A percentile compares a stretch with the other conserved stretches of the same genome.
Conservation (phyloP, 2,888 invertebrate genomes). For the Melipona bicolor region DNA sequence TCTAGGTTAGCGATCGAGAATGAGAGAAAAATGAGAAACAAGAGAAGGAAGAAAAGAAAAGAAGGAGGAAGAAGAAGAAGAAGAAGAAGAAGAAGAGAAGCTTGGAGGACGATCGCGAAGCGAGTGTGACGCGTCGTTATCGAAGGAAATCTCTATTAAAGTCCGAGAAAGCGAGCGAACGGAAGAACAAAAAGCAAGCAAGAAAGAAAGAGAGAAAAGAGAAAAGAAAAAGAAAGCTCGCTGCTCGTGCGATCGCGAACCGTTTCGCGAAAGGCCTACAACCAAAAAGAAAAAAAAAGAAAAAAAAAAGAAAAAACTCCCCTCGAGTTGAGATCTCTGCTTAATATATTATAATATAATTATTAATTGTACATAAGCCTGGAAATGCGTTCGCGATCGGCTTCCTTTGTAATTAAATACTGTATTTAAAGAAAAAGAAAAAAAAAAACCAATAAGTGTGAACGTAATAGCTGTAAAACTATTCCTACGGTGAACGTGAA, state of each 20-base stretch:
- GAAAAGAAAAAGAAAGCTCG: background rate
- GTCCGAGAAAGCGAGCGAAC: background rate
- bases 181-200: no score
- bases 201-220: no score
- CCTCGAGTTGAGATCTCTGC: constrained; percentile 6
- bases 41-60: no score
- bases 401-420: constrained; percentile 42
- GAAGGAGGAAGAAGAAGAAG: no score
- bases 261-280: constrained; percentile 20
- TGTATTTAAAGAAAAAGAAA: background rate
- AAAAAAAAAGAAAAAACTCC: no score
- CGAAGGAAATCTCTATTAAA: background rate
- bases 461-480: constrained; percentile 51
- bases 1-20: constrained; percentile 7
- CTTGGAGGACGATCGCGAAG: constrained; percentile 9
- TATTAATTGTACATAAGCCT: constrained; percentile 44
- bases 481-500: constrained; percentile 58
- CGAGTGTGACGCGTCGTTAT: background rate
- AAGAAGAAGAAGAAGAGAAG: background rate
- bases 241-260: constrained; percentile 15
- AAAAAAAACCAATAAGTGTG: constrained; percentile 28
- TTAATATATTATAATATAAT: constrained; percentile 14
- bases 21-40: background rate
- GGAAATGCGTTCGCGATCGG: constrained; percentile 38
- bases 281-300: no score